Evolutionary conservation across 35 echinoderm and acorn worm genomes (phyloP), one percentile per base, ranked within the genome.

Genomic region (Ophioderma brevispina): DNA sequence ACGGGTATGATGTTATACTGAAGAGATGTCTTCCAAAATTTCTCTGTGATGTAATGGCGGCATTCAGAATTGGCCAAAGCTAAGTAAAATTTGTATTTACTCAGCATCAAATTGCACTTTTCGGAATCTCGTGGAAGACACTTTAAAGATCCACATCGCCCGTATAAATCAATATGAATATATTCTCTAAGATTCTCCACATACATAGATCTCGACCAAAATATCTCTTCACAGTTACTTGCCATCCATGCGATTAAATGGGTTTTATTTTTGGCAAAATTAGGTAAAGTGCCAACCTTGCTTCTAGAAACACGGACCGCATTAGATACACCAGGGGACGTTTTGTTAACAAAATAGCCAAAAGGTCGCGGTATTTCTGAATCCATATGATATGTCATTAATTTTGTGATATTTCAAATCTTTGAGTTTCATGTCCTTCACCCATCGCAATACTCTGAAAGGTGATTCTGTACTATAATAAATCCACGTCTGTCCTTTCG

Each of bases 21-120:
- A 5, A 96, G 78, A 31, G 94, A 43, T 36, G 92, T 92, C 0
- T 38, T 33, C 94, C 94, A 96, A 30, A 93, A 85, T 49, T 92
- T 96, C 39, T 96, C 94, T 36, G 94, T 92, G 37, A 96, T 89
- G 56, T 96, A 96, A n/a, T 96, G 91, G 39, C 82, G 79, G 36
- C 94, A 96, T 35, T 93, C 86, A 5, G 87, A 55, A 85, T 93
- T 96, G 39, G 92, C 86, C 41, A 96, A 49, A 37, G 94, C 75
- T 1, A 96, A 78, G 35, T 90, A 92, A 40, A 96, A 96, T 77
- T 96, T 96, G 42, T 96, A 92, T 36, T 78, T 5, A 2, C 35
- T 55, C 39, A 96, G 40, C 21, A 85, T 41, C 28, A 50, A 36
- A 36, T 82, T 42, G 83, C 94, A 96, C 76, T 42, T 30, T 3